Evolutionary conservation across 2,888 invertebrate genomes (phyloP).

Genomic region (Rotaria sp.): DNA sequence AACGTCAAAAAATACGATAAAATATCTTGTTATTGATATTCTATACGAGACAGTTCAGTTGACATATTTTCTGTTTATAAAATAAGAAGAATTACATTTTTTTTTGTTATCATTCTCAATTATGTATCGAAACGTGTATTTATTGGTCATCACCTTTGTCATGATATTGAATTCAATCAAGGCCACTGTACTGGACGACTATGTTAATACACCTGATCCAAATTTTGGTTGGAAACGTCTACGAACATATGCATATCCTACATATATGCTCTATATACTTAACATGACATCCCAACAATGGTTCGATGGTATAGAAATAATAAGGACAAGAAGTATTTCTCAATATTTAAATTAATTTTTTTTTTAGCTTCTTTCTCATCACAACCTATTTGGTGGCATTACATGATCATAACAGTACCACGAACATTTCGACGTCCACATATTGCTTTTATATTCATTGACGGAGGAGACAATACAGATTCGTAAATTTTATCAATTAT

Average conservation of each 20-base stretch:
- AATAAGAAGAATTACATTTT: no score
- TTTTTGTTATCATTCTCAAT: no score
- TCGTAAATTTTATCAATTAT: conserved; percentile 38
- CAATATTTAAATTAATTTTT: background rate
- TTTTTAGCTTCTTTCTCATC: background rate
- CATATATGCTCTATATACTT: background rate
- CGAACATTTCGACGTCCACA: conserved; percentile 41
- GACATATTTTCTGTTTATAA: no score
- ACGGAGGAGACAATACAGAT: conserved; percentile 41
- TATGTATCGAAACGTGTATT: no score
- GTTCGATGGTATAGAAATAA: background rate
- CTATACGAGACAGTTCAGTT: no score
- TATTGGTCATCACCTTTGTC: no score
- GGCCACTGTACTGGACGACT: background rate
- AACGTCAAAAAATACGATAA: no score
- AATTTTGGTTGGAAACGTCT: background rate
- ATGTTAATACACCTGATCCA: background rate
- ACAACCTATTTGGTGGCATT: conserved; percentile 44
- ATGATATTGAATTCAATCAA: no score
- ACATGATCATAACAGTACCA: conserved; percentile 42
- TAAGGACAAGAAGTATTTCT: background rate
- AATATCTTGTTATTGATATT: no score
- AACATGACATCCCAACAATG: background rate
- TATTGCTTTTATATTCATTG: conserved; percentile 42
- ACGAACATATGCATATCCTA: background rate